A percentile compares a stretch with the other conserved stretches of the same genome.
Evolutionary conservation across 2,888 invertebrate species (phyloP).

Genomic region (Chromoteleia sp.): DNA sequence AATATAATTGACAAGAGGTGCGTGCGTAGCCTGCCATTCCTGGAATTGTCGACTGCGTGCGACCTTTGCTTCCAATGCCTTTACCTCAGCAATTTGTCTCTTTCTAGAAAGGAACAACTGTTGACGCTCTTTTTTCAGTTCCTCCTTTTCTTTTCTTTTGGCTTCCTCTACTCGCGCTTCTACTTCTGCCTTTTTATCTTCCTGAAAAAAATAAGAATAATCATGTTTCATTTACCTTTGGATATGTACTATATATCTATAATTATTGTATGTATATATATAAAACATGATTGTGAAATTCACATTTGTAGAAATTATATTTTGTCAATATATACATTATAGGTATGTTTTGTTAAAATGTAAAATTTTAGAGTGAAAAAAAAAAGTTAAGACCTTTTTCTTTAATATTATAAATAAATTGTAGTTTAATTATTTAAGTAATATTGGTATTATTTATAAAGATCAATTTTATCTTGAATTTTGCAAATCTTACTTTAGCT

Average conservation of each 20-base stretch:
- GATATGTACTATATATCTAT: no score
- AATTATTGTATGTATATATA: no score
- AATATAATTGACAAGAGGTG: constrained; percentile 93
- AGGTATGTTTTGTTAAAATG: no score
- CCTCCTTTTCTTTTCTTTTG: constrained; percentile 93
- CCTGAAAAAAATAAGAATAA: constrained; percentile 85
- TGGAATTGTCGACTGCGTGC: constrained; percentile 94
- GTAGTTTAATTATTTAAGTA: no score
- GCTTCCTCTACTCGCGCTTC: constrained; percentile 97
- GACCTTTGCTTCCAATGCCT: constrained; percentile 95
- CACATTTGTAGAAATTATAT: no score
- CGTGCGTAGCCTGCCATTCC: constrained; percentile 93
- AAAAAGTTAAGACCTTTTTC: no score
- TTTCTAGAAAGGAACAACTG: constrained; percentile 94
- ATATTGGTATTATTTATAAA: no score
- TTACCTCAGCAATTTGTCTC: constrained; percentile 94
- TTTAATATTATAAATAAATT: no score
- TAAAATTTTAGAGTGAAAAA: no score
- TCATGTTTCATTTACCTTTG: no score
- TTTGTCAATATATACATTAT: no score
- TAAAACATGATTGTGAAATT: no score
- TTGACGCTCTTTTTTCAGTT: constrained; percentile 92
- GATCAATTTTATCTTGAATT: not conserved
- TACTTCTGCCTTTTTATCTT: constrained; percentile 93
- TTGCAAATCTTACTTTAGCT: constrained; percentile 87